Evolutionary conservation across 1,140 invertebrate species (phyloP).

Genomic region (Sycobia sp.): DNA sequence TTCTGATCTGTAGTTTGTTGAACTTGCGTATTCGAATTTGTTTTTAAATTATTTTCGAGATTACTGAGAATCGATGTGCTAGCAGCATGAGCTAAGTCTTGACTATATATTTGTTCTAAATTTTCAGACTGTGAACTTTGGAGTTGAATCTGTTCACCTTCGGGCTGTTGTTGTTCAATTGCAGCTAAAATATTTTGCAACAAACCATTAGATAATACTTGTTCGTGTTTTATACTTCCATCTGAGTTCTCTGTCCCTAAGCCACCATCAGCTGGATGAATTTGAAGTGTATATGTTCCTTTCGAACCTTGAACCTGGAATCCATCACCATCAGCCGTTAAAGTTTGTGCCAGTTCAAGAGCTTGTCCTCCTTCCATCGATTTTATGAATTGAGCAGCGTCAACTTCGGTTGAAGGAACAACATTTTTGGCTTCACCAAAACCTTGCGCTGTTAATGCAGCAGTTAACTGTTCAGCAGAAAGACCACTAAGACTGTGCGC

Average conservation of each 20-base stretch:
- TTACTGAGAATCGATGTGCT: constrained; percentile 35
- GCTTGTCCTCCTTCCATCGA: constrained; percentile 47
- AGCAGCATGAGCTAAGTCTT: constrained; percentile 39
- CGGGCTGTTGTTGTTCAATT: constrained; percentile 70
- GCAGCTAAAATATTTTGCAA: constrained; percentile 78
- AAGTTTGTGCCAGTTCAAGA: constrained; percentile 44
- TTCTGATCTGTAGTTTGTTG: constrained; percentile 8
- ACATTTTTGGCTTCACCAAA: constrained; percentile 43
- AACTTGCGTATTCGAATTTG: constrained; percentile 2
- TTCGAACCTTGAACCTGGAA: constrained; percentile 68
- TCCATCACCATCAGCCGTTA: constrained; percentile 54
- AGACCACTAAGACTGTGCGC: constrained; percentile 26
- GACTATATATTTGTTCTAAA: constrained; percentile 41
- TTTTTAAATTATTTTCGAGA: constrained; percentile 18
- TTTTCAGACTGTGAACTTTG: constrained; percentile 45
- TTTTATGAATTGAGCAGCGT: constrained; percentile 49
- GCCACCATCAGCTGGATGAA: constrained; percentile 67
- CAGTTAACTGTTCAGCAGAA: constrained; percentile 42
- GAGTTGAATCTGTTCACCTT: constrained; percentile 42
- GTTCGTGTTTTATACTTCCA: constrained; percentile 67
- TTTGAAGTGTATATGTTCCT: constrained; percentile 74
- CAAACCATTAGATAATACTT: constrained; percentile 76
- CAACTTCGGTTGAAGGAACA: constrained; percentile 40
- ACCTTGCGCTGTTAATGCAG: constrained; percentile 44
- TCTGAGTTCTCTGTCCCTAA: constrained; percentile 56